Evolutionary conservation across 1,140 invertebrate species (phyloP), one percentile per base, ranked within the genome.

Genomic region (Popillia japonica): DNA sequence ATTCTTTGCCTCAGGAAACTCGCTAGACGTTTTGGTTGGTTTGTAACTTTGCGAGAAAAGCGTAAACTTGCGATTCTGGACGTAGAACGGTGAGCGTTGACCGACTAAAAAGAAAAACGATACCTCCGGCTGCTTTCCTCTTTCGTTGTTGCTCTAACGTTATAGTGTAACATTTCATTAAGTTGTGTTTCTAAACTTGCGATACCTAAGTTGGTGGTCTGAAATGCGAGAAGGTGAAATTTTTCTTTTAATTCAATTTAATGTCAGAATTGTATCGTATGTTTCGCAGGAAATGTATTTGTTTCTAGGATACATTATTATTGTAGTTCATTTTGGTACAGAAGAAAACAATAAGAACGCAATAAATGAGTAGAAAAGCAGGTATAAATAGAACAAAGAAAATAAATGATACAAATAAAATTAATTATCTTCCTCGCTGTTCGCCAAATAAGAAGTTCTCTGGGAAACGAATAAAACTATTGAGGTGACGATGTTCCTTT

Each of bases 1-100:
- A 68, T 68, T 23, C 61, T 22, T 34, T 68, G 22, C 61, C 22
- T 34, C 14, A 23, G 61, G 61, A 68, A 68, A 68, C 61, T 68
- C 61, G 61, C 11, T 34, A 34, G 61, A 68, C 61, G 61, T 34
- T 17, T 8, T 11, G 14, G n/a, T 34, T 17, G 48, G 14, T 55
- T 22, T 17, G 61, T 68, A 22, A 20, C 20, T 10, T 14, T 8
- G 61, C 17, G 27, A 68, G 22, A 68, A 68, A 68, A 68, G 61
- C 61, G 61, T 34, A 20, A 68, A 27, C 61, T 68, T 64, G 7
- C 11, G 20, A 20, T 64, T 64, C 59, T 64, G 17, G 61, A 23
- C 61, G 61, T 11, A 23, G 0, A 10, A 27, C 22, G 17, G 61
- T 22, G 7, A 9, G 61, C 22, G 22, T 22, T 68, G 61, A 68